Evolutionary conservation across 92 coral and sea anemone species (phyloP).

Genomic region (Umimayanthus chanpuru): DNA sequence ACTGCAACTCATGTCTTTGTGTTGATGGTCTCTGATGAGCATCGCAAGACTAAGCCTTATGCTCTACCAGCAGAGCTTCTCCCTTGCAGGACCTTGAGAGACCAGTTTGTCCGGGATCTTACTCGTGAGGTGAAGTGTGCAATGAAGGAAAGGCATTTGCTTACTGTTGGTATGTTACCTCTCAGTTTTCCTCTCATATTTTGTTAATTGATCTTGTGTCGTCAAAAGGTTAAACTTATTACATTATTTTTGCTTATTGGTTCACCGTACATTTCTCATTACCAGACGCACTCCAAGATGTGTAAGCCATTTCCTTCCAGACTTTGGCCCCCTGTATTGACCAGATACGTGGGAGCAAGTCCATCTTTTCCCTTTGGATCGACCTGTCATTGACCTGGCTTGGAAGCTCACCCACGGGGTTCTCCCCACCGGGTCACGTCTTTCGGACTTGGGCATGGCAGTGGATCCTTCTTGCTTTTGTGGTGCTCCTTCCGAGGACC

Average conservation of each 20-base stretch:
- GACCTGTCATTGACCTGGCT: neutral
- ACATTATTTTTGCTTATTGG: too few species aligned
- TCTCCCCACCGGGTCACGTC: neutral
- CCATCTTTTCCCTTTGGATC: constrained; percentile 13
- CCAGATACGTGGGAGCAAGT: neutral
- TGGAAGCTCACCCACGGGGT: neutral
- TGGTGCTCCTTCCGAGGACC: neutral
- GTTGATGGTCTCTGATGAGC: constrained; percentile 10
- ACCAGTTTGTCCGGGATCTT: constrained; percentile 22
- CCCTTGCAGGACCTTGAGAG: neutral
- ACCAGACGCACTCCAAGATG: neutral
- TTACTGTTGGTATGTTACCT: too few species aligned
- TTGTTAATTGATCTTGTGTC: too few species aligned
- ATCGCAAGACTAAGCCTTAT: constrained; percentile 15
- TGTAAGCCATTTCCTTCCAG: neutral
- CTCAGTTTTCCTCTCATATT: too few species aligned
- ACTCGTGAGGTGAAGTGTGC: neutral
- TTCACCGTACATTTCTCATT: too few species aligned
- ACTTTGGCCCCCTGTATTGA: constrained; percentile 39
- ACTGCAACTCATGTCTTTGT: constrained; percentile 7
- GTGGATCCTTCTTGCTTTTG: neutral
- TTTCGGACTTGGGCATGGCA: neutral
- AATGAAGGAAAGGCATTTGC: neutral
- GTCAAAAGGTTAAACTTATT: too few species aligned
- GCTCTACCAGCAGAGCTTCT: neutral